Evolutionary conservation across 1,140 invertebrate genomes (phyloP).

Genomic region (Euschistus heros): DNA sequence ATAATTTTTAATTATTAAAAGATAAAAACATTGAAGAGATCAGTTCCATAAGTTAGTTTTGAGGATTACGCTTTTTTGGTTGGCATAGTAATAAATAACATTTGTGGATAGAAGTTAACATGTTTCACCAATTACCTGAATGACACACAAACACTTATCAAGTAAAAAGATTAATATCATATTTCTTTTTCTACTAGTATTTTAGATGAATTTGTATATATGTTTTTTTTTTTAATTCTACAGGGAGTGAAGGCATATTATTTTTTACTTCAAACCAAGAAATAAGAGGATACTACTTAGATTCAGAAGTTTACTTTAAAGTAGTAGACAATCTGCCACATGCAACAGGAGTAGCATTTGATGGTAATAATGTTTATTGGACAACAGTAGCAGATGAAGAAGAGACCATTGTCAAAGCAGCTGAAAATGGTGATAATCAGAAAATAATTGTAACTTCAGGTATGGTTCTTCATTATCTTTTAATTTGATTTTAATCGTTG

Average conservation of each 20-base stretch:
- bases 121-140: no score
- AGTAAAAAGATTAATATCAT: no score
- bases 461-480: constrained; percentile 28
- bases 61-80: no score
- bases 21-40: no score
- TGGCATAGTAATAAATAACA: no score
- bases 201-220: neutral
- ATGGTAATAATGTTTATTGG: constrained; percentile 61
- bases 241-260: constrained; percentile 42
- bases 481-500: neutral
- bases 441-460: constrained; percentile 43
- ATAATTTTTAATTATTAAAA: no score
- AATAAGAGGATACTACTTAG: constrained; percentile 40
- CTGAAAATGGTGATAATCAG: constrained; percentile 42
- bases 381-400: constrained; percentile 51
- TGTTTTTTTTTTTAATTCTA: neutral
- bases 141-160: no score
- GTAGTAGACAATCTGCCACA: constrained; percentile 42
- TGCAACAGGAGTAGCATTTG: constrained; percentile 54
- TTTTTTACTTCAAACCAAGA: constrained; percentile 47
- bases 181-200: neutral
- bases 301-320: constrained; percentile 37
- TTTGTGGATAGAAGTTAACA: no score
- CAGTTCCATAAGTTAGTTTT: no score
- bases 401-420: constrained; percentile 50